Evolutionary conservation across 2,797 vertebrate genomes (phyloP).

Genomic region (Protosalanx chinensis): DNA sequence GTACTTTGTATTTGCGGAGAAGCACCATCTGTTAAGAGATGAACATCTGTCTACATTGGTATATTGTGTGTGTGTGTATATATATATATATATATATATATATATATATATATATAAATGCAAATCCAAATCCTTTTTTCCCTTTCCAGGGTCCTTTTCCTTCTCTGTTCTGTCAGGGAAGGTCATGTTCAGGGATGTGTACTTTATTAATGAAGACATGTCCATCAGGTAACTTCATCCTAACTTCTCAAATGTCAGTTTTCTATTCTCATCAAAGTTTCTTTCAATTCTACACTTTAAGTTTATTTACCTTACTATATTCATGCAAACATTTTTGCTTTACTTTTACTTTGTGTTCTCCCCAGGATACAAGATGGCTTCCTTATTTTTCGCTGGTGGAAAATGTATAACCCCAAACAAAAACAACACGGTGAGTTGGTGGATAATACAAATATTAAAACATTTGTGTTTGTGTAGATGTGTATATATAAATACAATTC

Average conservation of each 20-base stretch:
- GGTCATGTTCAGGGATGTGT: slow-evolving; percentile 98
- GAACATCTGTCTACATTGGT: background rate
- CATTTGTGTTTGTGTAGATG: background rate
- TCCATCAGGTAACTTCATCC: slow-evolving; percentile 85
- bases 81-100: no score
- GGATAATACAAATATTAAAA: background rate
- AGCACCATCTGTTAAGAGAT: no score
- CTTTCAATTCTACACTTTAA: background rate
- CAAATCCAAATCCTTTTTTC: background rate
- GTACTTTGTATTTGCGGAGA: no score
- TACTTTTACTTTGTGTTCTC: slow-evolving; percentile 1
- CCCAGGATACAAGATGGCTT: slow-evolving; percentile 97
- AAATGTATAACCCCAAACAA: slow-evolving; percentile 98
- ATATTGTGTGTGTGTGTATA: background rate
- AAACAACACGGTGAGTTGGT: slow-evolving; percentile 88
- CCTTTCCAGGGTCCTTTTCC: slow-evolving; percentile 87
- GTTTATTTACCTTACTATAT: background rate
- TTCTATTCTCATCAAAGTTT: background rate
- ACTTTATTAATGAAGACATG: slow-evolving; percentile 96
- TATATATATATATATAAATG: no score
- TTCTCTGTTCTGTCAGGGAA: slow-evolving; percentile 98
- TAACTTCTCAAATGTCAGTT: background rate
- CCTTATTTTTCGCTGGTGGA: slow-evolving; percentile 99
- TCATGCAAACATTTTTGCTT: no score
- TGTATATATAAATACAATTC: background rate